A percentile compares a stretch with the other conserved stretches of the same genome.
phyloP scores from a whole-genome alignment of 1,140 invertebrate genomes.

The Diploscapter pachys region DNA sequence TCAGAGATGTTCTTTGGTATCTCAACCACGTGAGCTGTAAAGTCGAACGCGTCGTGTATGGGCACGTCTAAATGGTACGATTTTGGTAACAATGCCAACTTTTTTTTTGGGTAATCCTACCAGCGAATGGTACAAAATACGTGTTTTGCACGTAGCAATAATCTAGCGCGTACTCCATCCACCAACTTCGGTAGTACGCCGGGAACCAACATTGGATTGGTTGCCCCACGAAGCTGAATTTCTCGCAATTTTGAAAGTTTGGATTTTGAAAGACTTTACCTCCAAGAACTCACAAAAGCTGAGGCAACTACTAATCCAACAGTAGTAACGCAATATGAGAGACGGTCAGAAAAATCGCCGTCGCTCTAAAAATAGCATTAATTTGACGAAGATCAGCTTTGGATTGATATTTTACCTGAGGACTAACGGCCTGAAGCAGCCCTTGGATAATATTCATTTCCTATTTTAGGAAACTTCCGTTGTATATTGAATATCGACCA shows the following conservation, averaged over 20 bases:
- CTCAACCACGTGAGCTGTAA: conserved; percentile 48
- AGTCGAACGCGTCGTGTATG: conserved; percentile 53
- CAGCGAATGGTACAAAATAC: conserved; percentile 56
- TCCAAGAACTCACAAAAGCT: conserved; percentile 57
- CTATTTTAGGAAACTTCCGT: neutral
- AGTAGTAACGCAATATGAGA: conserved; percentile 55
- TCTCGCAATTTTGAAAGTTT: neutral
- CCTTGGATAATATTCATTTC: conserved; percentile 55
- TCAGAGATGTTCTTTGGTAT: conserved; percentile 53
- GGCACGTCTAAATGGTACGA: conserved; percentile 23
- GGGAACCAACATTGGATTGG: conserved; percentile 59
- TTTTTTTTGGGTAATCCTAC: conserved; percentile 29
- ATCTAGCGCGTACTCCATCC: conserved; percentile 58
- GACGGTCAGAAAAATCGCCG: conserved; percentile 52
- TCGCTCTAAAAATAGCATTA: conserved; percentile 13
- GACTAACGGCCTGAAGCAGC: conserved; percentile 51
- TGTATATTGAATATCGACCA: too few species aligned
- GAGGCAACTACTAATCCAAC: conserved; percentile 53
- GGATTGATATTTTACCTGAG: conserved; percentile 37
- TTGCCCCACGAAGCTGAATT: conserved; percentile 49
- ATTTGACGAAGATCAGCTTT: too few species aligned
- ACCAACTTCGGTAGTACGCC: conserved; percentile 58
- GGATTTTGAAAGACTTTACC: conserved; percentile 37
- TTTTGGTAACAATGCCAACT: neutral
- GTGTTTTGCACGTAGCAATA: conserved; percentile 59